These are phyloP conservation scores for Cephalopterus ornatus DNA, from an alignment of 2,113 vertebrate genomes.

Conservation along the genomic window DNA sequence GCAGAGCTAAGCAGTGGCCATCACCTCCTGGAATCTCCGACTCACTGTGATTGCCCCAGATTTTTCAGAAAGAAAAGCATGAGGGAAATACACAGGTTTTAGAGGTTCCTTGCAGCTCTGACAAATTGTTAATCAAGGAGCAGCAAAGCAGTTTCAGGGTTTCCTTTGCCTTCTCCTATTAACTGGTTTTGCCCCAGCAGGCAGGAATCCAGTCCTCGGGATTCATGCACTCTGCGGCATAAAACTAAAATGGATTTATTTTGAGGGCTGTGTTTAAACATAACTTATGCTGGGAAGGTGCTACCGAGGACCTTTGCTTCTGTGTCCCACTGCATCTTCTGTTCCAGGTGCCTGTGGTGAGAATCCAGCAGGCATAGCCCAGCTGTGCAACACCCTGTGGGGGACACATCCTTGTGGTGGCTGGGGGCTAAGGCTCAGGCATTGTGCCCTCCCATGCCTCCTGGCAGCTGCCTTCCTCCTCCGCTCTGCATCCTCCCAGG, in stretches of 20 bases:
- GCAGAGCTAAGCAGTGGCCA: neutral
- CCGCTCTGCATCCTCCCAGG: neutral
- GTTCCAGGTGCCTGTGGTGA: neutral
- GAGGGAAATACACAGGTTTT: neutral
- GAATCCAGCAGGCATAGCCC: neutral
- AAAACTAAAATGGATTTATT: neutral
- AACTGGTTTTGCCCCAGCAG: neutral
- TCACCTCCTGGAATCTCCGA: neutral
- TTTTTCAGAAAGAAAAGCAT: neutral
- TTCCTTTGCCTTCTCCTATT: neutral
- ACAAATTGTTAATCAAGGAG: neutral
- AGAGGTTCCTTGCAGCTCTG: neutral
- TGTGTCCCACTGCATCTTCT: neutral
- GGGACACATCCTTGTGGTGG: accelerated
- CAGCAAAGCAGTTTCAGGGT: neutral
- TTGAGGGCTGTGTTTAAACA: neutral
- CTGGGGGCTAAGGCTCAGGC: neutral
- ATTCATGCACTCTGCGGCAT: neutral
- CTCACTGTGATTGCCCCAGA: neutral
- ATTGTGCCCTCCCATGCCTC: accelerated
- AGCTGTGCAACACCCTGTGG: accelerated
- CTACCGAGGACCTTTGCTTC: neutral
- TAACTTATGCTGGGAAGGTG: neutral
- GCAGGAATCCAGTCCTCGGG: neutral
- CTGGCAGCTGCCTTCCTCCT: neutral